Evolutionary conservation across 2,888 invertebrate species (phyloP).

Genomic region (Hydrotaea cyrtoneurina): DNA sequence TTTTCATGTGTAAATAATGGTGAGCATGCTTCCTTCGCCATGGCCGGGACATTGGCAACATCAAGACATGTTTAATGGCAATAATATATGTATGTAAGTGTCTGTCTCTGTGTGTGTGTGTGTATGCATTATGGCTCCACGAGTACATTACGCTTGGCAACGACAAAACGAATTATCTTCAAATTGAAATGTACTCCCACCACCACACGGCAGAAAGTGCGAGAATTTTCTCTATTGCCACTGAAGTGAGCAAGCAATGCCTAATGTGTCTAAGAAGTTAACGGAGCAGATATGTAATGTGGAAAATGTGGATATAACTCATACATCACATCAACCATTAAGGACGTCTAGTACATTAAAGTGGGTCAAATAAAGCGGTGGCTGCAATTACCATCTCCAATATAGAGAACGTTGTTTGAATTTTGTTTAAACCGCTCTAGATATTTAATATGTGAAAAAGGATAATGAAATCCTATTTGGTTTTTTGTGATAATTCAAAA

Average conservation of each 20-base stretch:
- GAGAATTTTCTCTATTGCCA: neutral
- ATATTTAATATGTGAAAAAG: too few species aligned
- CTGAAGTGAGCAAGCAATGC: neutral
- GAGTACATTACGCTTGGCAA: slow-evolving; percentile 4
- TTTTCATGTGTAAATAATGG: slow-evolving; percentile 55
- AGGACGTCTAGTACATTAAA: too few species aligned
- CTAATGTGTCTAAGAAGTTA: slow-evolving; percentile 10
- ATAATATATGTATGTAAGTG: neutral
- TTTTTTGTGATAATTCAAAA: too few species aligned
- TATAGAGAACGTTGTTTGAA: too few species aligned
- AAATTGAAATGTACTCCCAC: slow-evolving; percentile 25
- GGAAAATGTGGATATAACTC: neutral
- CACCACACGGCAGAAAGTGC: neutral
- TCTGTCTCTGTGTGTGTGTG: slow-evolving; percentile 6
- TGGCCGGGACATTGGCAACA: neutral
- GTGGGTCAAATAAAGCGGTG: too few species aligned
- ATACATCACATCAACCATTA: neutral
- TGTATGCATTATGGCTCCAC: neutral
- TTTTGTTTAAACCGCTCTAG: too few species aligned
- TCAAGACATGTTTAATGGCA: neutral
- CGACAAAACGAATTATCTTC: slow-evolving; percentile 26
- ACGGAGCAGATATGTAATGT: slow-evolving; percentile 5
- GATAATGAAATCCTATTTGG: too few species aligned
- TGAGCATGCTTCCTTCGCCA: neutral
- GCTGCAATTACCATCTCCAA: too few species aligned